These are phyloP conservation scores for Channa striata DNA, from an alignment of 2,797 vertebrate genomes.

Conservation along the genomic window DNA sequence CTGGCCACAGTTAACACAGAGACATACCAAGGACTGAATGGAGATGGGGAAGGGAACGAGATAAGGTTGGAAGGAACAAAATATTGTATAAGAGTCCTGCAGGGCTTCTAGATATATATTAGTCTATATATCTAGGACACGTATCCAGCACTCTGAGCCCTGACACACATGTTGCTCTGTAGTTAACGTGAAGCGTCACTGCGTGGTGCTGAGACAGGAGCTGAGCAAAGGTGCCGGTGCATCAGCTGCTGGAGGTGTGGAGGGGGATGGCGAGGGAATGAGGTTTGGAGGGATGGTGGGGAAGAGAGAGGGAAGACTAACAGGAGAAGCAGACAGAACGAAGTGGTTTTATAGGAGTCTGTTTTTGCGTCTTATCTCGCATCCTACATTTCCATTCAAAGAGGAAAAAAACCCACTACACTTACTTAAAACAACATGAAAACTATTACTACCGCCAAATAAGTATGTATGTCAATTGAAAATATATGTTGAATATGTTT, in stretches of 20 bases:
- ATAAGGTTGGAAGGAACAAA: not conserved
- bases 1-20: slow-evolving; percentile 71
- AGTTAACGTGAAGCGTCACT: not conserved
- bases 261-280: slow-evolving; percentile 5
- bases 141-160: slow-evolving; percentile 29
- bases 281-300: slow-evolving; percentile 7
- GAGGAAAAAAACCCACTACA: not conserved
- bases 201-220: not conserved
- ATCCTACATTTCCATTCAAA: slow-evolving; percentile 25
- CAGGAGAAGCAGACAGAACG: slow-evolving; percentile 19
- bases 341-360: slow-evolving; percentile 56
- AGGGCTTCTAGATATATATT: slow-evolving; percentile 38
- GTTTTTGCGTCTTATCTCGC: slow-evolving; percentile 29
- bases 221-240: slow-evolving; percentile 11
- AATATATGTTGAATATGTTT: too few relatives aligned
- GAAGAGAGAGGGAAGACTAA: not conserved
- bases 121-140: slow-evolving; percentile 49
- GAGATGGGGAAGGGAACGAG: slow-evolving; percentile 26
- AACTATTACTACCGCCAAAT: not conserved
- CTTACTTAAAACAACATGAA: not conserved
- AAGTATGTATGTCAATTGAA: too few relatives aligned
- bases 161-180: not conserved
- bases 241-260: slow-evolving; percentile 28
- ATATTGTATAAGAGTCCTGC: slow-evolving; percentile 4
- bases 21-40: slow-evolving; percentile 83